phyloP scores from a whole-genome alignment of 1,140 invertebrate genomes.

The Trichonephila clavipes region DNA sequence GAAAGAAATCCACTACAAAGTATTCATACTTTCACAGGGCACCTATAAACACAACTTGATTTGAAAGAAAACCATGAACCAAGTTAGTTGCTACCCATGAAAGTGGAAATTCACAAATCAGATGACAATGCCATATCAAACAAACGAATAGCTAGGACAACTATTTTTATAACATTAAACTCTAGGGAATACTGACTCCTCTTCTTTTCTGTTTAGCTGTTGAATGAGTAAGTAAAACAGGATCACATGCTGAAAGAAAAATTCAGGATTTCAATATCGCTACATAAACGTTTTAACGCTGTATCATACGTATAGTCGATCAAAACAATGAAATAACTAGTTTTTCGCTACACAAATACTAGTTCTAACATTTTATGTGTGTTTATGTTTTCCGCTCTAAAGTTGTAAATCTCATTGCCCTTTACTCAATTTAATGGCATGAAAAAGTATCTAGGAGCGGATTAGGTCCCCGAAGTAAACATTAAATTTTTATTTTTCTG shows the following conservation, averaged over 20 bases:
- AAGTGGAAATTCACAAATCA: conserved; percentile 35
- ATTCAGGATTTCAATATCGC: not conserved
- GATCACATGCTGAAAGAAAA: no score
- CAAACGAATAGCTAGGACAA: conserved; percentile 14
- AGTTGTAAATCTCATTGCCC: not conserved
- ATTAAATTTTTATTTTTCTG: not conserved
- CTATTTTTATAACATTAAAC: conserved; percentile 47
- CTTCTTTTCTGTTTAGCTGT: not conserved
- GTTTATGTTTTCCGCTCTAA: no score
- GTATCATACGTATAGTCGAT: not conserved
- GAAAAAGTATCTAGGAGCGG: not conserved
- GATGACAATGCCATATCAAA: conserved; percentile 24
- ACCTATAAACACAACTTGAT: no score
- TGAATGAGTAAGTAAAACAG: conserved; percentile 9
- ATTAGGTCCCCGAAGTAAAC: not conserved
- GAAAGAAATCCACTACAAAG: no score
- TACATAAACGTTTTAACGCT: not conserved
- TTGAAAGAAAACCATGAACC: no score
- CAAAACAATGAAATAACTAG: not conserved
- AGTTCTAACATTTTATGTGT: not conserved
- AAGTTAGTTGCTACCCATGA: not conserved
- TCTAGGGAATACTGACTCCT: no score
- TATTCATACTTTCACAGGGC: no score
- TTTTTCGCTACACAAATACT: not conserved
- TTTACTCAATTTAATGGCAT: not conserved